Evolutionary conservation across 2,113 vertebrate genomes (phyloP).

Genomic region (Haliaeetus leucogaster): DNA sequence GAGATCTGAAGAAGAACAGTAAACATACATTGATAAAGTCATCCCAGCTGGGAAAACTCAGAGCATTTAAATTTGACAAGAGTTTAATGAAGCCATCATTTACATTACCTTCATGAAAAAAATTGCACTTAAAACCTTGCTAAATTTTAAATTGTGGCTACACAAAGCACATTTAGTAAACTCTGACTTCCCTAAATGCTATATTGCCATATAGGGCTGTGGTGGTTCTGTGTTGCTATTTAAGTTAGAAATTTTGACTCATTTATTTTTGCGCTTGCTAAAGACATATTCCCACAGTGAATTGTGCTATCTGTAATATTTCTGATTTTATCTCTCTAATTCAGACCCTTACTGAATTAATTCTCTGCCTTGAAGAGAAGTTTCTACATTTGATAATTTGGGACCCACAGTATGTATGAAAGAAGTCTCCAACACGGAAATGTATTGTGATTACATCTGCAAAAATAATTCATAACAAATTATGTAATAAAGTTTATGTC

Average conservation of each 20-base stretch:
- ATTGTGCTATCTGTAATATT: not conserved
- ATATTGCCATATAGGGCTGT: not conserved
- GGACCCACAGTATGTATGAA: not conserved
- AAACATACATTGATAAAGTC: not conserved
- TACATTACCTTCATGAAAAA: not conserved
- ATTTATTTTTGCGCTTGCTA: not conserved
- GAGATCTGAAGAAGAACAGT: not conserved
- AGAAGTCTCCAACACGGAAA: not conserved
- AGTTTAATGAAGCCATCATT: not conserved
- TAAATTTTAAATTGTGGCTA: not conserved
- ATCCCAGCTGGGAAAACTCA: not conserved
- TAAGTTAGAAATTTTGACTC: not conserved
- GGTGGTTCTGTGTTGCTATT: not conserved
- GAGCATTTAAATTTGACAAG: not conserved
- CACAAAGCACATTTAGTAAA: not conserved
- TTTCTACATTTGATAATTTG: not conserved
- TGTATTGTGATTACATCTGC: not conserved
- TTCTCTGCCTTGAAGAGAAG: not conserved
- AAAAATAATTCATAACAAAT: not conserved
- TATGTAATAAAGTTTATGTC: not conserved
- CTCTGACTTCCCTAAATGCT: not conserved
- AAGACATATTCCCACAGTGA: not conserved
- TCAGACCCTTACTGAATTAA: not conserved
- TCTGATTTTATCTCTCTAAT: not conserved
- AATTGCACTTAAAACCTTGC: not conserved